These are phyloP conservation scores for Ctenopoma kingsleyae DNA, from an alignment of 2,797 vertebrate species.

Conservation along the genomic window DNA sequence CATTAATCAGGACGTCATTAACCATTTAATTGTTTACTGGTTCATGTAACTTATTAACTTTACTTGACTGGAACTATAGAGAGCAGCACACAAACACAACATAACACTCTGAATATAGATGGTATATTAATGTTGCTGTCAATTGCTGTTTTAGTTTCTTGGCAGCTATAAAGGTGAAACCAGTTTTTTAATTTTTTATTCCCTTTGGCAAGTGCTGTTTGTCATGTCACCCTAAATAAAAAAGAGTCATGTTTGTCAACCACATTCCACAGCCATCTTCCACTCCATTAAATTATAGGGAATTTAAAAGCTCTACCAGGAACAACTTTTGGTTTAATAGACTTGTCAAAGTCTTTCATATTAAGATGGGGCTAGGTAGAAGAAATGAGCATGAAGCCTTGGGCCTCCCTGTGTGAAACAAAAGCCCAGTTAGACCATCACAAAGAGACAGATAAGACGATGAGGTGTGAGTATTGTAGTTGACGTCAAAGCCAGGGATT, in stretches of 20 bases:
- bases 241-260: constrained; percentile 9
- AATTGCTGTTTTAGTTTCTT: not conserved
- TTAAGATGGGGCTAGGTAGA: constrained; percentile 14
- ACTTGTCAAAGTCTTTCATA: constrained; percentile 35
- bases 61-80: not conserved
- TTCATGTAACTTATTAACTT: not conserved
- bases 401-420: constrained; percentile 26
- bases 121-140: not conserved
- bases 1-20: too few species aligned
- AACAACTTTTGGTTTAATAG: constrained; percentile 33
- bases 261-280: not conserved
- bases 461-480: not conserved
- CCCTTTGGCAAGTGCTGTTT: not conserved
- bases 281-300: constrained; percentile 9
- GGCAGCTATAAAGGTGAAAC: not conserved
- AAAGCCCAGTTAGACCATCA: constrained; percentile 22
- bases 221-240: constrained; percentile 3
- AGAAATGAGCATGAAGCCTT: constrained; percentile 30
- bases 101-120: not conserved
- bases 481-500: not conserved
- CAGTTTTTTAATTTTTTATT: not conserved
- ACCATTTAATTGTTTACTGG: too few species aligned
- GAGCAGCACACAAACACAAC: not conserved
- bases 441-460: constrained; percentile 3
- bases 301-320: constrained; percentile 25